A percentile compares a stretch with the other conserved stretches of the same genome.
Evolutionary conservation across 2,113 vertebrate species (phyloP).

Genomic region (Procapra przewalskii): DNA sequence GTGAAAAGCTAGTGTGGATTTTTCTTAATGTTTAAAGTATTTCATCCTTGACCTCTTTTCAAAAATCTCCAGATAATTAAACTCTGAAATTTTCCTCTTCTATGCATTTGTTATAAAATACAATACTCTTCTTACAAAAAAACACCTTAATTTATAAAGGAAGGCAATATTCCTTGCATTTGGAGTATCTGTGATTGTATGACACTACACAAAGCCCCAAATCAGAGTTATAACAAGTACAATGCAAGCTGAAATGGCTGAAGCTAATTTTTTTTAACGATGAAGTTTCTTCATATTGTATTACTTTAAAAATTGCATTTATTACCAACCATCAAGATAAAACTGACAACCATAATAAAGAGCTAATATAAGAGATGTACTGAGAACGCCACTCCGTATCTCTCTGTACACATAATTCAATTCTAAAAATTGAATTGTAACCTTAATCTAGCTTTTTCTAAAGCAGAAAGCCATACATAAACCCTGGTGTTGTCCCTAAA

Average conservation of each 20-base stretch:
- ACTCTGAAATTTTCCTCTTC: neutral
- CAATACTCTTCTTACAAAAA: neutral
- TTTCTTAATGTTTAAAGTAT: neutral
- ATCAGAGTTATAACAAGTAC: neutral
- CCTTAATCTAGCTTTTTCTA: neutral
- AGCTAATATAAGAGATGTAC: conserved; percentile 41
- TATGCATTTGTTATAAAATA: neutral
- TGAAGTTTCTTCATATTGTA: conserved; percentile 7
- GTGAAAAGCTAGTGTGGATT: neutral
- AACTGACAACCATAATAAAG: conserved; percentile 47
- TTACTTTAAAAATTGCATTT: conserved; percentile 50
- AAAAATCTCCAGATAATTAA: neutral
- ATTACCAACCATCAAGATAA: conserved; percentile 43
- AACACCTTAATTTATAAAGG: neutral
- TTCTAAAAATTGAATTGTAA: conserved; percentile 61
- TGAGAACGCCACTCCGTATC: neutral
- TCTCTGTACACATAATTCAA: conserved; percentile 29
- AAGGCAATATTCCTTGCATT: neutral
- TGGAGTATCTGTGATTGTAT: neutral
- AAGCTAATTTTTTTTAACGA: conserved; percentile 9
- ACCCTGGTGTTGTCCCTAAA: neutral
- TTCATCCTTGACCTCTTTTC: neutral
- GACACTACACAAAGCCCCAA: neutral
- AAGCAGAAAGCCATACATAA: conserved; percentile 2
- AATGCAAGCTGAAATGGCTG: neutral